phyloP scores from a whole-genome alignment of 2,888 invertebrate species.

The Eupithecia insigniata region DNA sequence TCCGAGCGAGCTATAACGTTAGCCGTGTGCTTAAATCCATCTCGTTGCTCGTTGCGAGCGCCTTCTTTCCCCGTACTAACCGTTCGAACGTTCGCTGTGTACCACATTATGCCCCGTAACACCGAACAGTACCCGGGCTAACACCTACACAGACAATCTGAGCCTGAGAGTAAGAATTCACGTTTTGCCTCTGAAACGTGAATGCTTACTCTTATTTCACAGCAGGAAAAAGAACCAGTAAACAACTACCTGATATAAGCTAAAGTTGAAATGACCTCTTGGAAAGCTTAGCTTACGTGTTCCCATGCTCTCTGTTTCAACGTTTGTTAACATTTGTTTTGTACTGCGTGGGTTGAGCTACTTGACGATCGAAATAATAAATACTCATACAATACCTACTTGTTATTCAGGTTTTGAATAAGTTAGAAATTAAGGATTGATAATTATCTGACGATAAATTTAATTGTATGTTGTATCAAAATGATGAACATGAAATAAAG shows the following conservation, averaged over 20 bases:
- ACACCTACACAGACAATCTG: background rate
- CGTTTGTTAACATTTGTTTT: constrained; percentile 54
- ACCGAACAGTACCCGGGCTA: too few relatives aligned
- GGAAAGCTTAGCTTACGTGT: background rate
- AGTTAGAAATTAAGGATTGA: constrained; percentile 82
- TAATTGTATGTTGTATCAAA: constrained; percentile 85
- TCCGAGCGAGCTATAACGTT: too few relatives aligned
- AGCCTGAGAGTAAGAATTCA: too few relatives aligned
- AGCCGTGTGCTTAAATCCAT: too few relatives aligned
- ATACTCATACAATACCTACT: constrained; percentile 67
- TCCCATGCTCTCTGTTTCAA: constrained; percentile 40
- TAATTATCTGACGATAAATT: constrained; percentile 84
- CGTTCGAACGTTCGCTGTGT: too few relatives aligned
- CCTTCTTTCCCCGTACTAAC: too few relatives aligned
- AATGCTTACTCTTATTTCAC: background rate
- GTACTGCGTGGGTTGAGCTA: constrained; percentile 44
- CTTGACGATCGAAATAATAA: constrained; percentile 48
- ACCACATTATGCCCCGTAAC: too few relatives aligned
- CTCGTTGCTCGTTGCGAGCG: too few relatives aligned
- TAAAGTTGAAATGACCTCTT: background rate
- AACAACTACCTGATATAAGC: background rate
- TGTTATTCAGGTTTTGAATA: constrained; percentile 82
- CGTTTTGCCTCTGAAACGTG: too few relatives aligned
- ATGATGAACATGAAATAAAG: constrained; percentile 84
- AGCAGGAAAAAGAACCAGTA: background rate